phyloP scores from a whole-genome alignment of 1,140 invertebrate species.

The Lycorma delicatula region DNA sequence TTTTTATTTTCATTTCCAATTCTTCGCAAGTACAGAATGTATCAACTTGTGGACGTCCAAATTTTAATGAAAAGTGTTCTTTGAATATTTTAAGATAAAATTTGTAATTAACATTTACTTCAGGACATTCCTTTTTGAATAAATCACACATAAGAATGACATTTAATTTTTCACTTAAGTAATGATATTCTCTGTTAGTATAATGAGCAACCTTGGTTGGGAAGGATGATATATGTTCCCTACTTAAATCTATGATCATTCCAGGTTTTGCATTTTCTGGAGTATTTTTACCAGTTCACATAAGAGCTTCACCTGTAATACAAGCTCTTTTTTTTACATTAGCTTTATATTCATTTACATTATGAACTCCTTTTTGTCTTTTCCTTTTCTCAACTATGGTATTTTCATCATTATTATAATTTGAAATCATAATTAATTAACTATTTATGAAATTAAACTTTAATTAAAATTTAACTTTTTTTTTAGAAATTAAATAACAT shows the following conservation, averaged over 20 bases:
- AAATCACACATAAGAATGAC: not conserved
- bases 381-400: no score
- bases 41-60: not conserved
- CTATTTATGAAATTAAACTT: no score
- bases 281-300: not conserved
- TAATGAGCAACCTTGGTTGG: not conserved
- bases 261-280: not conserved
- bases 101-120: not conserved
- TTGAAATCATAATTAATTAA: no score
- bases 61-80: not conserved
- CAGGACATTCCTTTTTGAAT: not conserved
- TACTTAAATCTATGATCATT: not conserved
- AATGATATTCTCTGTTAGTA: not conserved
- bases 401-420: no score
- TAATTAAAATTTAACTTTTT: no score
- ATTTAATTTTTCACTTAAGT: not conserved
- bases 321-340: no score
- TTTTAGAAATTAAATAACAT: no score
- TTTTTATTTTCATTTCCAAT: conserved; percentile 15
- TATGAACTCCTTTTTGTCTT: no score
- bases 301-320: no score
- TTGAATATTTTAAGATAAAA: not conserved
- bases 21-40: not conserved
- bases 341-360: no score
- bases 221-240: not conserved